A percentile compares a stretch with the other conserved stretches of the same genome.
These are phyloP conservation scores for Eunapius fragilis DNA, from an alignment of 37 sponge, comb jelly and placozoan species.

Conservation along the genomic window DNA sequence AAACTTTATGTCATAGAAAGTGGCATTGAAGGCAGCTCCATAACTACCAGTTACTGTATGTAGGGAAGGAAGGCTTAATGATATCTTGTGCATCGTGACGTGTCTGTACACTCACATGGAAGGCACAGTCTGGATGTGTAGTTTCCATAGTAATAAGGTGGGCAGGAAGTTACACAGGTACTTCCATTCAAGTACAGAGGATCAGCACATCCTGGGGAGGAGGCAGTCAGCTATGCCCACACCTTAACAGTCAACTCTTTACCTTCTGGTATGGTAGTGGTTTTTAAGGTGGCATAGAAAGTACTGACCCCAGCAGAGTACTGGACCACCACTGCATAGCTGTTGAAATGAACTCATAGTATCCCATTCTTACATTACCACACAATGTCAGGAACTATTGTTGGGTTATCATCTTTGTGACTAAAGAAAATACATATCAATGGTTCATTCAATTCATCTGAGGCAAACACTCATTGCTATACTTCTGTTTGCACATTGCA, in stretches of 20 bases:
- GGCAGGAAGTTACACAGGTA: conserved; percentile 13
- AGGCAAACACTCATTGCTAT: no score
- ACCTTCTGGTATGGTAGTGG: background rate
- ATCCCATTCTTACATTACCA: no score
- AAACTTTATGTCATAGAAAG: background rate
- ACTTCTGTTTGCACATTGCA: no score
- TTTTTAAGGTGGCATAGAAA: background rate
- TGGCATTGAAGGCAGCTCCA: background rate
- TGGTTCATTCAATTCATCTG: no score
- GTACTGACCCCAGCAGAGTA: background rate
- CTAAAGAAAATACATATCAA: no score
- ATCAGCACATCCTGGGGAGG: background rate
- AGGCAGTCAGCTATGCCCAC: background rate
- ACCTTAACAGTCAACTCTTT: background rate
- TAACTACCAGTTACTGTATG: background rate
- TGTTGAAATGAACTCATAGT: background rate
- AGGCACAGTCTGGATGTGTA: conserved; percentile 11
- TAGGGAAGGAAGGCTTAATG: background rate
- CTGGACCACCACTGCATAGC: background rate
- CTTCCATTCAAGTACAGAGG: conserved; percentile 3
- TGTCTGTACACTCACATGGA: conserved; percentile 1
- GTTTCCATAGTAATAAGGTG: conserved; percentile 29
- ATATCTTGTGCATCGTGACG: background rate
- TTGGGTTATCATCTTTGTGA: no score
- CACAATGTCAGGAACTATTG: no score